phyloP scores from a whole-genome alignment of 2,888 invertebrate species.

The Cryptosula pallasiana region DNA sequence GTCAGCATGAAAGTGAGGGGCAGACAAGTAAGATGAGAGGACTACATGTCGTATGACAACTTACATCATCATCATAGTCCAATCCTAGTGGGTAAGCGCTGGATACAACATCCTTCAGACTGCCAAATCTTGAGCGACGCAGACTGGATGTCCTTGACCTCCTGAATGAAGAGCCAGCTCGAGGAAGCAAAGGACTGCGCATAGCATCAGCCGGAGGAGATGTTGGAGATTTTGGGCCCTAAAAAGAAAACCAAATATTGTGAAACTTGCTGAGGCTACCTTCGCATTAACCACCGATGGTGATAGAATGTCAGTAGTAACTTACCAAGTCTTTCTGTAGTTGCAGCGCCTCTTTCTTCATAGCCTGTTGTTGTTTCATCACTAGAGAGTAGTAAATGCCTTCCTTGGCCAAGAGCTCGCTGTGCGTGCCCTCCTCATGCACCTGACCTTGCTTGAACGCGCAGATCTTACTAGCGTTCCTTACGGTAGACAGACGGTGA shows the following conservation, averaged over 20 bases:
- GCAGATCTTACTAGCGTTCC: slow-evolving; percentile 63
- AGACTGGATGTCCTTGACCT: neutral
- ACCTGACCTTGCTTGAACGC: slow-evolving; percentile 35
- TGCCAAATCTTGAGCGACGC: neutral
- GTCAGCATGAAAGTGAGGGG: neutral
- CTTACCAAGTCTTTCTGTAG: neutral
- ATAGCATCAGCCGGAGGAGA: neutral
- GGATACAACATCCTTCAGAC: neutral
- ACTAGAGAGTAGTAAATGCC: slow-evolving; percentile 30
- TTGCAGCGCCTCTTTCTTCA: neutral
- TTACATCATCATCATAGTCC: neutral
- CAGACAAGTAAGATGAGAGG: too few relatives aligned
- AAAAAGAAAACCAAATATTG: neutral
- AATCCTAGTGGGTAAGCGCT: neutral
- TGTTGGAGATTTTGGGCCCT: neutral
- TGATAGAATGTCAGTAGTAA: neutral
- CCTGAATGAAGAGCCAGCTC: neutral
- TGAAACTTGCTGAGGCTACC: too few relatives aligned
- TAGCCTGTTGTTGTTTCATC: slow-evolving; percentile 27
- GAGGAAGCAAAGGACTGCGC: neutral
- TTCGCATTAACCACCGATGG: too few relatives aligned
- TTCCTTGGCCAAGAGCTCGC: slow-evolving; percentile 30
- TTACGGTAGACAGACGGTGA: slow-evolving; percentile 72
- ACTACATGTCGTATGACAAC: too few relatives aligned
- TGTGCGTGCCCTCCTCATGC: slow-evolving; percentile 34